Evolutionary conservation across 2,797 vertebrate species (phyloP), one percentile per base, ranked within the genome.

Genomic region (Rhabdomys pumilio): DNA sequence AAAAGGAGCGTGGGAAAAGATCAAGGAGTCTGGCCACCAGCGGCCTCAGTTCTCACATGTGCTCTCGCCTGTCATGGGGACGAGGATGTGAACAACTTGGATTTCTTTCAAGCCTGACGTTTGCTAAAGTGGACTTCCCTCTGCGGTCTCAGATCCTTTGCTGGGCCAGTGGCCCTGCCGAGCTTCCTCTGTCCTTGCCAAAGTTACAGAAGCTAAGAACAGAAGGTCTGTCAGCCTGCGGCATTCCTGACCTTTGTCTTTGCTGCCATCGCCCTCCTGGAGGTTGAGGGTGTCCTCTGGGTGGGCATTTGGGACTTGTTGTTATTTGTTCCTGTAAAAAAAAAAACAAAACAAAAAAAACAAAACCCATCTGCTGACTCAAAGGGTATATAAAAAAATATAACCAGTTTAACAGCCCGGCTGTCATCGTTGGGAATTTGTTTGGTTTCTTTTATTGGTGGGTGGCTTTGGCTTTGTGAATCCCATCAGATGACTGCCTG

Each of bases 61-160:
- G 41, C 10, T 3, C 53, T 41, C 2, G 2, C 77, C 65, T 17
- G 2, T 38, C 38, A 1, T 9, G 38, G 44, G 20, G n/a, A 15
- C 0, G 2, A 65, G 73, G 20, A 31, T 47, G 20, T 13, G 15
- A 29, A 29, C 72, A 55, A 10, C 15, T 13, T 44, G 13, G 53
- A 5, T 22, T 65, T 20, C 19, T 22, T 53, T 80, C 63, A 2
- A 80, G 29, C 41, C 26, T 14, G 61, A 0, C 26, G 53, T 50
- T 31, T 65, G 77, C 75, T 6, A 1, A 44, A 57, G 17, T 4
- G 1, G 0, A 0, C 57, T 1, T 12, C 50, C 38, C 15, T 13
- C 0, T 1, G 67, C 1, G 0, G 9, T 57, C 41, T 53, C 59
- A 14, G 63, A 22, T 15, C 31, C 2, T 0, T 34, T 12, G 22